These are phyloP conservation scores for human DNA, from an alignment of 2,113 vertebrate species.

Conservation along the genomic window GRCh38 chr19:53929001-53929500, in stretches of 20 bases:
- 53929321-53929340: not conserved
- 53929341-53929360: not conserved
- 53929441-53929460: too few species aligned
- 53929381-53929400: not conserved
- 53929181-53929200: not conserved
- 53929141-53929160: not conserved
- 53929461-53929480: not conserved
- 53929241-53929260: not conserved
- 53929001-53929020: too few species aligned
- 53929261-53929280: too few species aligned
- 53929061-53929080: too few species aligned
- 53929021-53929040: too few species aligned
- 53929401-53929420: not conserved
- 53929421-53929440: not conserved
- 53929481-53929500: not conserved
- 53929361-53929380: not conserved
- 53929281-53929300: not conserved
- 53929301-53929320: not conserved
- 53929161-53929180: too few species aligned
- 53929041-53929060: too few species aligned
- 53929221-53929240: not conserved
- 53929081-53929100: too few species aligned
- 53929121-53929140: too few species aligned
- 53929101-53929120: too few species aligned
- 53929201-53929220: not conserved